Evolutionary conservation across 2,797 vertebrate species (phyloP), one percentile per base, ranked within the genome.

Genomic region (Anguilla obscura): DNA sequence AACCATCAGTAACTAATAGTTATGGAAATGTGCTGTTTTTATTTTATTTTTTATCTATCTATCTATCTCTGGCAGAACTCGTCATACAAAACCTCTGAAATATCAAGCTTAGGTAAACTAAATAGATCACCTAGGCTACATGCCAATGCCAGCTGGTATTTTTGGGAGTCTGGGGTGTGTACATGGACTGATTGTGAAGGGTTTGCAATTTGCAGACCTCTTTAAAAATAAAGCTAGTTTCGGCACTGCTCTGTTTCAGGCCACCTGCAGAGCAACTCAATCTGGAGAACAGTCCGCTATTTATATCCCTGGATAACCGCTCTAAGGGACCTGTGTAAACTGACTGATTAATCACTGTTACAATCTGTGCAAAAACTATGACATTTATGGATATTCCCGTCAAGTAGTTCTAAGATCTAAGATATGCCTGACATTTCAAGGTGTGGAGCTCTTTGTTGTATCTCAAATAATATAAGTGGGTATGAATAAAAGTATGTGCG

Each of bases 401-500:
- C 63, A 66, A 66, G 63, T 66, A 27, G 63, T 27, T 66, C n/a
- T 66, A 27, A 6, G 63, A 66, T 8, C 24, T 27, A n/a, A 66
- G 21, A 24, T n/a, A 66, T 66, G 21, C 60, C 24, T 24, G 60
- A n/a, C 3, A 24, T 24, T 66, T 66, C 24, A 66, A 66, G 3
- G n/a, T 66, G 60, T 66, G 60, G 60, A 66, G 60, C 24, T 66
- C 18, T 63, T 21, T 63, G 5, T 63, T 56, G 1, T 56, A 16
- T 56, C 10, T 56, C 2, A 14, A 56, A 18, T 52, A 52, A 52
- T 52, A 7, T 52, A 52, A 10, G 86, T 86, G 86, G 4, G 69
- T 27, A 9, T 7, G 30, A 27, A 30, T 27, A 85, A 83, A 86
- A 90, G 86, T 50, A 52, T 86, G 88, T 89, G 87, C 85, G 85